Evolutionary conservation across 1,140 invertebrate genomes (phyloP), one percentile per base, ranked within the genome.

Genomic region (Bombus vancouverensis): DNA sequence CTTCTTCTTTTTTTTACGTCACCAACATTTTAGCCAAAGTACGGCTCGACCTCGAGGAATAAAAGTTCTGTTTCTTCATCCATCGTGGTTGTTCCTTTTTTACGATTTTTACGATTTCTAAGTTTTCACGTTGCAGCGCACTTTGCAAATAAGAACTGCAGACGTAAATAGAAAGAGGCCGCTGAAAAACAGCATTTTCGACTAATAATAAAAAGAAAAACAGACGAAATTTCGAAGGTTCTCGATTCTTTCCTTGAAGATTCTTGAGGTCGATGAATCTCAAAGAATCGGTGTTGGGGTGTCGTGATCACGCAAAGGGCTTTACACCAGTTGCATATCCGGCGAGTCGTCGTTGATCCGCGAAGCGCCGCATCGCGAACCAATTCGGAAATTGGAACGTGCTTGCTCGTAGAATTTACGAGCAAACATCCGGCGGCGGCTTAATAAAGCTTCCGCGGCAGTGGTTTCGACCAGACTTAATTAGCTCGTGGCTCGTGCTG

Each of bases 321-420:
- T 77, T 57, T 87, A 28, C 88, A 89, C 84, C 85, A 89, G 88
- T 87, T 89, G 88, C 88, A 87, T 83, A 88, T 86, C 75, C 84
- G 72, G 74, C 15, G 59, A 25, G 42, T 37, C 34, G 65, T 87
- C 66, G 87, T 78, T 53, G 66, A 53, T 79, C 34, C 72, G 65
- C 53, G 70, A 39, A 53, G 6, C 66, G 68, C 34, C 57, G 34
- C 22, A 42, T 72, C 65, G 68, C 72, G 68, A 47, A 53, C 81
- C 90, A 86, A 90, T 91, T 91, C 84, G 90, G 84, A 90, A 90
- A 91, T 91, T 91, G 87, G 90, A 87, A 90, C 78, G 84, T 88
- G 87, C 81, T 74, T 79, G 86, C 68, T 37, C 47, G 59, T 80
- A 79, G 83, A 87, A 91, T 89, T 89, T 91, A 89, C 83, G 86